phyloP scores from a whole-genome alignment of 2,113 vertebrate species.

The Colius striatus region DNA sequence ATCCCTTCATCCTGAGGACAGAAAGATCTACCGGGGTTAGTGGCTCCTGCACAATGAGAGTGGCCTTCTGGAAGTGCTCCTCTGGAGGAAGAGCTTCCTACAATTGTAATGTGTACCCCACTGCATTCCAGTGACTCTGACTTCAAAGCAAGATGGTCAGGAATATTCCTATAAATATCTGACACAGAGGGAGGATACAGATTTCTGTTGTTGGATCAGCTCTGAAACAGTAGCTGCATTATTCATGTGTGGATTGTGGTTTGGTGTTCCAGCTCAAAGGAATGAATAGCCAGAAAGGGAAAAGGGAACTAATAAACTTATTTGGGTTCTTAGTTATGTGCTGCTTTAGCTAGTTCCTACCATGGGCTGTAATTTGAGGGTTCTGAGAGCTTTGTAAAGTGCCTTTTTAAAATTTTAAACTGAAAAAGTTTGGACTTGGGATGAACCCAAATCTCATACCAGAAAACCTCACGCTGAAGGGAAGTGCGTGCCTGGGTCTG shows the following conservation, averaged over 20 bases:
- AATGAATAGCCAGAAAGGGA: slow-evolving; percentile 9
- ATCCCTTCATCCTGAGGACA: slow-evolving; percentile 34
- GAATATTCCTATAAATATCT: slow-evolving; percentile 12
- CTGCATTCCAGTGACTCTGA: neutral
- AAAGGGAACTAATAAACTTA: neutral
- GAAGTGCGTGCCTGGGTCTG: slow-evolving; percentile 19
- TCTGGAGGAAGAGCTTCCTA: slow-evolving; percentile 41
- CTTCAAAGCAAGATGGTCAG: slow-evolving; percentile 38
- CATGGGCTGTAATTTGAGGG: slow-evolving; percentile 32
- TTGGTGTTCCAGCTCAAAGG: slow-evolving; percentile 25
- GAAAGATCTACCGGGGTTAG: neutral
- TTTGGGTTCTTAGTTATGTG: slow-evolving; percentile 10
- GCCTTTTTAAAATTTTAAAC: neutral
- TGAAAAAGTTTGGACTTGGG: neutral
- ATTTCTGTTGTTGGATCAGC: neutral
- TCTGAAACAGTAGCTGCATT: slow-evolving; percentile 22
- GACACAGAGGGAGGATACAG: neutral
- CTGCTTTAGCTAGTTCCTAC: slow-evolving; percentile 25
- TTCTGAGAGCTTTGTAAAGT: slow-evolving; percentile 32
- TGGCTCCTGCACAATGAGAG: neutral
- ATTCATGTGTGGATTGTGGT: slow-evolving; percentile 12
- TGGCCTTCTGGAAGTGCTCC: slow-evolving; percentile 16
- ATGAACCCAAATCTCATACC: neutral
- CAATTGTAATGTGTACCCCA: neutral
- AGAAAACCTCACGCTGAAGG: neutral